phyloP scores from a whole-genome alignment of 2,797 vertebrate genomes.

The Anguilla megastoma region DNA sequence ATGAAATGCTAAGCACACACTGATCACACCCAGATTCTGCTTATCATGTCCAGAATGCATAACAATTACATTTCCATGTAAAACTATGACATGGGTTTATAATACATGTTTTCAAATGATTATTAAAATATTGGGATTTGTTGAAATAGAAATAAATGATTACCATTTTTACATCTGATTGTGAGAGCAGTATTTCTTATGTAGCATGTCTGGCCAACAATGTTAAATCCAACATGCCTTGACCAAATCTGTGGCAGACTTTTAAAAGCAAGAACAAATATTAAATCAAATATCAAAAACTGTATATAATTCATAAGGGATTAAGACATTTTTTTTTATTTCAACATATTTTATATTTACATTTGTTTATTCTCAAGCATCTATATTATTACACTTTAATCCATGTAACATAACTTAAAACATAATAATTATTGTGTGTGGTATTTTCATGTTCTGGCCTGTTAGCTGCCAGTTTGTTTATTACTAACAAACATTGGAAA shows the following conservation, averaged over 20 bases:
- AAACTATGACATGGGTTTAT: neutral
- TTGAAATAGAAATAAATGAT: neutral
- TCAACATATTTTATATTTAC: slow-evolving; percentile 74
- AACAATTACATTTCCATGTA: neutral
- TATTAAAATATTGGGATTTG: neutral
- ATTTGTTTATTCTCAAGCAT: slow-evolving; percentile 60
- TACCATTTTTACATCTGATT: neutral
- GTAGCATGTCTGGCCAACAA: neutral
- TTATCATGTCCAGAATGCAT: neutral
- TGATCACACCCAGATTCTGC: neutral
- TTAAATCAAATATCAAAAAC: slow-evolving; percentile 9
- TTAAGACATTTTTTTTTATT: slow-evolving; percentile 78
- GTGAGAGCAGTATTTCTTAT: neutral
- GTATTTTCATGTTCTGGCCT: slow-evolving; percentile 64
- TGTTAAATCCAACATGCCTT: neutral
- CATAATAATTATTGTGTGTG: slow-evolving; percentile 52
- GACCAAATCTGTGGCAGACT: neutral
- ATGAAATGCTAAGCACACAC: neutral
- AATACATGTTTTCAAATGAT: neutral
- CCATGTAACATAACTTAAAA: slow-evolving; percentile 72
- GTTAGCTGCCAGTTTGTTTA: slow-evolving; percentile 67
- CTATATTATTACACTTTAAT: slow-evolving; percentile 63
- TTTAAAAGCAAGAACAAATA: slow-evolving; percentile 3
- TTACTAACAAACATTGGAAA: slow-evolving; percentile 54
- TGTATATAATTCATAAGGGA: slow-evolving; percentile 49